Evolutionary conservation across 2,888 invertebrate genomes (phyloP).

Genomic region (Rhamnusium bicolor): DNA sequence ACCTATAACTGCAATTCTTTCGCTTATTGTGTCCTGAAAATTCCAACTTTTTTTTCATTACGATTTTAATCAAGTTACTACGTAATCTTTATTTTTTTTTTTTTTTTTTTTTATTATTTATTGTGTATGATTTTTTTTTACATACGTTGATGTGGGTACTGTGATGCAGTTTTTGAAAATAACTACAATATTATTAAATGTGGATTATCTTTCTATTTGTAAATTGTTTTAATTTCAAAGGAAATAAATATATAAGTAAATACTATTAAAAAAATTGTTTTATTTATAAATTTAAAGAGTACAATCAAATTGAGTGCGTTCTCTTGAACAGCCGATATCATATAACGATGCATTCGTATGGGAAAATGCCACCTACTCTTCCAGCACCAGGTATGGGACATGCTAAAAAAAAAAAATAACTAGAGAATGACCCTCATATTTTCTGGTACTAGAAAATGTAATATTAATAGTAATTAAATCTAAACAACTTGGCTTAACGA

Average conservation of each 20-base stretch:
- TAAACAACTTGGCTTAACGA: too few relatives aligned
- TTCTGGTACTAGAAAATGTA: too few relatives aligned
- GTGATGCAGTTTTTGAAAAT: conserved; percentile 69
- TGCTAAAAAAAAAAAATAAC: conserved; percentile 74
- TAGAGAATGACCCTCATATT: too few relatives aligned
- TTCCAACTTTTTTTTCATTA: conserved; percentile 29
- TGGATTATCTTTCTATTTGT: conserved; percentile 71
- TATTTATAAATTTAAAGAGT: conserved; percentile 36
- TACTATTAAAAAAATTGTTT: conserved; percentile 57
- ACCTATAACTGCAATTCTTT: conserved; percentile 1
- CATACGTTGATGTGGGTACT: conserved; percentile 68
- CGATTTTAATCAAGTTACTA: conserved; percentile 17
- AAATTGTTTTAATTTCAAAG: conserved; percentile 70
- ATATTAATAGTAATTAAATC: too few relatives aligned
- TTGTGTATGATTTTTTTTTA: conserved; percentile 45
- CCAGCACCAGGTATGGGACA: conserved; percentile 75
- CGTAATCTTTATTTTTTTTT: conserved; percentile 38
- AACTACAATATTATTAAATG: conserved; percentile 65
- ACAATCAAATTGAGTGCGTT: not conserved
- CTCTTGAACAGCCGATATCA: conserved; percentile 66
- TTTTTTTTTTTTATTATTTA: conserved; percentile 42
- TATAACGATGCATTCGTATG: conserved; percentile 81
- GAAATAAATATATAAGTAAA: conserved; percentile 67
- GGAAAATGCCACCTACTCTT: conserved; percentile 71
- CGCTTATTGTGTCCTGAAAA: conserved; percentile 6